Conservation (phyloP, 2,797 vertebrate genomes). For the Sorex maritimensis region DNA sequence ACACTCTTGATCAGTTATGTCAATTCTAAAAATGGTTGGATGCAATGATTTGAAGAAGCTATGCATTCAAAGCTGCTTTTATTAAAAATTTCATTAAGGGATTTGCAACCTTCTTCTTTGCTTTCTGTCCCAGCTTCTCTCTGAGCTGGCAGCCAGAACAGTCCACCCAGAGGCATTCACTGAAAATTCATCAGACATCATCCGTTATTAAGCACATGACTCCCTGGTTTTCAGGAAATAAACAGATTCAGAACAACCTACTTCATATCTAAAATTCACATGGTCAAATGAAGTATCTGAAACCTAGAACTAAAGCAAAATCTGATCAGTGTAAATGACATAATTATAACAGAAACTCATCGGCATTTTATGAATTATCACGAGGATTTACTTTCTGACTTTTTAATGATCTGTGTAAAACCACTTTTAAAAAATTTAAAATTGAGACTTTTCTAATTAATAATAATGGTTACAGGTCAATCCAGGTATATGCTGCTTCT, state of each 20-base stretch:
- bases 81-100: slow-evolving; percentile 88
- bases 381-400: not conserved
- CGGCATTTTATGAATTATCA: slow-evolving; percentile 14
- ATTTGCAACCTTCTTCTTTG: slow-evolving; percentile 82
- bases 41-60: slow-evolving; percentile 74
- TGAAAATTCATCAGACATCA: slow-evolving; percentile 83
- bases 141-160: slow-evolving; percentile 77
- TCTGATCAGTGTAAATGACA: slow-evolving; percentile 49
- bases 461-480: slow-evolving; percentile 1
- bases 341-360: slow-evolving; percentile 63
- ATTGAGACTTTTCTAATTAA: not conserved
- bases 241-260: slow-evolving; percentile 62
- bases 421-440: too few relatives aligned
- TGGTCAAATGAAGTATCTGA: slow-evolving; percentile 63
- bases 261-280: slow-evolving; percentile 57
- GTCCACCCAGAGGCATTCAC: slow-evolving; percentile 76
- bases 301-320: slow-evolving; percentile 61
- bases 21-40: slow-evolving; percentile 63
- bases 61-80: slow-evolving; percentile 84
- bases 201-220: slow-evolving; percentile 75
- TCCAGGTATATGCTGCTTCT: not conserved
- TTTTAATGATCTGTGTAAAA: too few relatives aligned
- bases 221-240: slow-evolving; percentile 72
- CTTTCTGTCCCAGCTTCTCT: slow-evolving; percentile 79
- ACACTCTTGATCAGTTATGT: slow-evolving; percentile 68